Evolutionary conservation across 2,888 invertebrate species (phyloP).

Genomic region (Dasysyrphus tricinctus): DNA sequence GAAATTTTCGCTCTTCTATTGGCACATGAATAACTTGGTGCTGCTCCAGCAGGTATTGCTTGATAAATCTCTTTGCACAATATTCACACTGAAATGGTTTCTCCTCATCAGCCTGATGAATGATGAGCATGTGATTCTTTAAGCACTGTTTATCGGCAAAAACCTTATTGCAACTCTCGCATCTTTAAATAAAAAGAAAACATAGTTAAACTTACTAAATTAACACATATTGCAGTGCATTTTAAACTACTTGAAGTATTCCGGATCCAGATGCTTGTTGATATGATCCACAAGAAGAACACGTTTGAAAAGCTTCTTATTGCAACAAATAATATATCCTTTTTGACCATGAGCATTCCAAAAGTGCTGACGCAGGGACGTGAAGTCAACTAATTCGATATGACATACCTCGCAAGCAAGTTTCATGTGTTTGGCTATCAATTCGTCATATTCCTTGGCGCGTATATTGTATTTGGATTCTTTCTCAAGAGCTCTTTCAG

Average conservation of each 20-base stretch:
- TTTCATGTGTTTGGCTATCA: slow-evolving; percentile 81
- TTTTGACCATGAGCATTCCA: slow-evolving; percentile 79
- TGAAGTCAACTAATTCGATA: slow-evolving; percentile 78
- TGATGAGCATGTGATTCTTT: slow-evolving; percentile 81
- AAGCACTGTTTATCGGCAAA: slow-evolving; percentile 82
- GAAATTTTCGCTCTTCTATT: slow-evolving; percentile 75
- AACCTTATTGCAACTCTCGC: slow-evolving; percentile 81
- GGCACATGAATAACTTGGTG: slow-evolving; percentile 81
- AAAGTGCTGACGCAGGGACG: slow-evolving; percentile 81
- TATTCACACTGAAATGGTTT: slow-evolving; percentile 81
- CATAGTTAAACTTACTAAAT: slow-evolving; percentile 44
- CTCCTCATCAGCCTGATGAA: slow-evolving; percentile 81
- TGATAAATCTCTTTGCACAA: slow-evolving; percentile 81
- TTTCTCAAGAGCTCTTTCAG: slow-evolving; percentile 66
- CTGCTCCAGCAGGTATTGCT: slow-evolving; percentile 81
- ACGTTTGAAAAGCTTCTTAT: slow-evolving; percentile 81
- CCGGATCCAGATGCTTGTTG: slow-evolving; percentile 81
- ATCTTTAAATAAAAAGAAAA: slow-evolving; percentile 76
- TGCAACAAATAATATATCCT: slow-evolving; percentile 82
- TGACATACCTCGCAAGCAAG: slow-evolving; percentile 81
- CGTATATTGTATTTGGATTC: slow-evolving; percentile 74
- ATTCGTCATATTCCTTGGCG: slow-evolving; percentile 79
- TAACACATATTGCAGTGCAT: background rate
- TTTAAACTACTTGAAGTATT: slow-evolving; percentile 81
- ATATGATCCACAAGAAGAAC: slow-evolving; percentile 82